Evolutionary conservation across 2,797 vertebrate genomes (phyloP).

Genomic region (Ptychadena robeensis): DNA sequence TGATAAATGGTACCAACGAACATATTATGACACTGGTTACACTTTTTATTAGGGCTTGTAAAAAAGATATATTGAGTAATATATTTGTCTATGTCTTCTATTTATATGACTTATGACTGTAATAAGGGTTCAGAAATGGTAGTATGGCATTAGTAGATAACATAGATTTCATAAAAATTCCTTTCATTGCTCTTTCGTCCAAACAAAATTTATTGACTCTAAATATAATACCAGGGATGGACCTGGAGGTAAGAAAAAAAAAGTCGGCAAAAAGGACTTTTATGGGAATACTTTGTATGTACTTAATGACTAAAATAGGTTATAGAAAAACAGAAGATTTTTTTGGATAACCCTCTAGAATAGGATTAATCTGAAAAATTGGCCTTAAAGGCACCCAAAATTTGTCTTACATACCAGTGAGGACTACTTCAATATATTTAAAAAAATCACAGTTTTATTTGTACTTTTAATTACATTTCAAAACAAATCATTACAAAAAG

Average conservation of each 20-base stretch:
- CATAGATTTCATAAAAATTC: neutral
- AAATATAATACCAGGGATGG: neutral
- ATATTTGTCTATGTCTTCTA: conserved; percentile 10
- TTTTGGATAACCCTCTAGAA: no score
- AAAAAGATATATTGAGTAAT: conserved; percentile 22
- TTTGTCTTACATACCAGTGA: no score
- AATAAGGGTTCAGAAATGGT: conserved; percentile 5
- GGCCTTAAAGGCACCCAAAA: no score
- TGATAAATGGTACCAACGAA: neutral
- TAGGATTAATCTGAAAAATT: no score
- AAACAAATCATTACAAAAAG: no score
- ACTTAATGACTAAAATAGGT: neutral
- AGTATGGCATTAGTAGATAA: neutral
- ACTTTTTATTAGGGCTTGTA: conserved; percentile 1
- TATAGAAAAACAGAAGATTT: neutral
- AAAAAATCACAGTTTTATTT: no score
- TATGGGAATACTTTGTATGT: neutral
- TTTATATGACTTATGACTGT: neutral
- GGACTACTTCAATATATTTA: no score
- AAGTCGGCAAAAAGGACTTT: neutral
- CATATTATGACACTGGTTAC: neutral
- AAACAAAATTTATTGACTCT: neutral
- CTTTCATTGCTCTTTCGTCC: neutral
- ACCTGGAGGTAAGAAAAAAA: neutral
- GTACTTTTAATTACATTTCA: no score